phyloP scores from a whole-genome alignment of 1,140 invertebrate species.

The Lepidurus arcticus region DNA sequence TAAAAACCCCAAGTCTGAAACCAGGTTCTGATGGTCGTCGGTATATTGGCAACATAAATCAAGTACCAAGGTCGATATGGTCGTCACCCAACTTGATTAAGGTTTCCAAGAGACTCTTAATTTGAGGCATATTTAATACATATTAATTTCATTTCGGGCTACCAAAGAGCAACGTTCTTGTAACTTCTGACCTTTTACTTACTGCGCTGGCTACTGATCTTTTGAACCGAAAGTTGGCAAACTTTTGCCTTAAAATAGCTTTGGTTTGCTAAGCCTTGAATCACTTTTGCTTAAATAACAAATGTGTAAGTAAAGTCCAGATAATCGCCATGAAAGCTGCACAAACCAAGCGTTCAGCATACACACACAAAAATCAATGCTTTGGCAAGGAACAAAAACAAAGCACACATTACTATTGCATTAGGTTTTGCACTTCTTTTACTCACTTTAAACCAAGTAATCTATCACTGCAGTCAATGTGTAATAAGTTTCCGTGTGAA shows the following conservation, averaged over 20 bases:
- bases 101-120: neutral
- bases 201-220: too few species aligned
- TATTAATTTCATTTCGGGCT: too few species aligned
- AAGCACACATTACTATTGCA: neutral
- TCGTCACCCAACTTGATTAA: neutral
- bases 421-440: constrained; percentile 11
- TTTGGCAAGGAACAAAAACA: constrained; percentile 13
- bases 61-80: neutral
- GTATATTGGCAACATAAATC: neutral
- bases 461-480: neutral
- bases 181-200: too few species aligned
- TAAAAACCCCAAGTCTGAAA: neutral
- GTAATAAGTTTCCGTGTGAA: neutral
- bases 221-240: too few species aligned
- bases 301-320: neutral
- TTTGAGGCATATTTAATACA: too few species aligned
- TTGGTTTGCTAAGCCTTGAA: too few species aligned
- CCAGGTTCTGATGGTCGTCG: neutral
- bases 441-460: neutral
- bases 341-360: constrained; percentile 13
- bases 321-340: neutral
- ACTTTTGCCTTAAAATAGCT: too few species aligned
- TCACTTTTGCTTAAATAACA: neutral
- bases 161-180: too few species aligned
- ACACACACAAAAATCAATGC: constrained; percentile 19